Evolutionary conservation across 1,140 invertebrate genomes (phyloP), one percentile per base, ranked within the genome.

Genomic region (Zaprionus ghesquierei): DNA sequence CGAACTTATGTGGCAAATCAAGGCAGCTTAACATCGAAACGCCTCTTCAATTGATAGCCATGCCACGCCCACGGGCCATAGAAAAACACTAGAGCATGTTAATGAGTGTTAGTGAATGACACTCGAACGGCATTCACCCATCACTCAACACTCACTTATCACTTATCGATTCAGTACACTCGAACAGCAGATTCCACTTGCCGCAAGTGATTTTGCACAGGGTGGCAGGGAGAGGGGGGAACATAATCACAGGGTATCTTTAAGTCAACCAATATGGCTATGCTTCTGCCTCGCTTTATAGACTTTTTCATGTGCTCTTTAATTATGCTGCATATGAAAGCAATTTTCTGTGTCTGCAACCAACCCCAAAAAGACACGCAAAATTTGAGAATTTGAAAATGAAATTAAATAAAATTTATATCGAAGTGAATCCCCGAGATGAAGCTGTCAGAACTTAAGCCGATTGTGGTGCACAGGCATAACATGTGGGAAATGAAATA

Each of bases 141-240:
- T 15, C n/a, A 41, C n/a, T 41, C 35, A 33, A n/a, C n/a, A n/a
- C n/a, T 15, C n/a, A 41, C n/a, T 41, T n/a, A 13, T 13, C 63
- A 66, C 65, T 72, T 49, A 66, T 66, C 65, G 55, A 72, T 66
- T 72, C 63, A 60, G 55, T n/a, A 20, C 55, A 71, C 62, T 60
- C 59, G 38, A 72, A 27, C 64, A 60, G 38, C 56, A 22, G 25
- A 68, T 66, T 71, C 9, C 44, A 59, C 29, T 66, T 33, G 20
- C 44, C 2, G 10, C 20, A 35, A 10, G 12, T 50, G 25, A 8
- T 29, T 5, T 31, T 31, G n/a, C n/a, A n/a, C n/a, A n/a, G n/a
- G n/a, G n/a, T n/a, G n/a, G n/a, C n/a, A n/a, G n/a, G n/a, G n/a
- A n/a, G n/a, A n/a, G n/a, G n/a, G n/a, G n/a, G n/a, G n/a, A n/a